Base-by-base conservation (phyloP, 2,113 vertebrate genomes). In the Axis porcinus region DNA sequence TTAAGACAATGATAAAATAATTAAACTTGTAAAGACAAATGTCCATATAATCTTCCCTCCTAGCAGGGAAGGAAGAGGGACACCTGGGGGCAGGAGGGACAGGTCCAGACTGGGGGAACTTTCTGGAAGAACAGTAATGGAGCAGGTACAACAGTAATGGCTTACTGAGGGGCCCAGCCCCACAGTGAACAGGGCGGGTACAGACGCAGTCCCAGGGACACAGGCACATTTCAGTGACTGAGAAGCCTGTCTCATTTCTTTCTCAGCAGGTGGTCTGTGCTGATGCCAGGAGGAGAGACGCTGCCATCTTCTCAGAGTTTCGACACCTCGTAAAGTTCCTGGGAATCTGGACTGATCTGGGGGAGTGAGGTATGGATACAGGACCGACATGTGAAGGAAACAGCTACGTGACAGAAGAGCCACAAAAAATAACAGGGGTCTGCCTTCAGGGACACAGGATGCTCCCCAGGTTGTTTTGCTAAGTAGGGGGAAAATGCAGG, bases 131-230 rank as follows among this genome's bases (percentile, higher is more conserved):
- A 85, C 40, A 93, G 15, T 62, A 82, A 36, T 86, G 28, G 91
- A 89, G 91, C 17, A 64, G 57, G 33, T 7, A 16, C 19, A 64
- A 57, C 81, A 54, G 43, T 40, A 47, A 85, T n/a, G 70, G n/a
- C 23, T 40, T 47, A 40, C 36, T 55, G 19, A 86, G 16, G 88
- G 47, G 57, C 45, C 78, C 45, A 81, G 15, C 45, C 45, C 78
- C 28, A 33, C 78, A 21, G 47, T 0, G 0, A 36, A 25, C 12
- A n/a, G 50, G 47, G 27, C 3, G 0, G 52, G 21, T 54, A 7
- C 12, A n/a, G 52, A 25, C 81, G 7, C 21, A 36, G 81, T 33
- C 50, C 11, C 33, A 54, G 79, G 50, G 33, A 52, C 30, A 81
- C 47, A 54, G 79, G 79, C 50, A 33, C 81, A 83, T 54, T 50